Base-by-base conservation (phyloP, 2,888 invertebrate genomes). In the Halictus quadricinctus region DNA sequence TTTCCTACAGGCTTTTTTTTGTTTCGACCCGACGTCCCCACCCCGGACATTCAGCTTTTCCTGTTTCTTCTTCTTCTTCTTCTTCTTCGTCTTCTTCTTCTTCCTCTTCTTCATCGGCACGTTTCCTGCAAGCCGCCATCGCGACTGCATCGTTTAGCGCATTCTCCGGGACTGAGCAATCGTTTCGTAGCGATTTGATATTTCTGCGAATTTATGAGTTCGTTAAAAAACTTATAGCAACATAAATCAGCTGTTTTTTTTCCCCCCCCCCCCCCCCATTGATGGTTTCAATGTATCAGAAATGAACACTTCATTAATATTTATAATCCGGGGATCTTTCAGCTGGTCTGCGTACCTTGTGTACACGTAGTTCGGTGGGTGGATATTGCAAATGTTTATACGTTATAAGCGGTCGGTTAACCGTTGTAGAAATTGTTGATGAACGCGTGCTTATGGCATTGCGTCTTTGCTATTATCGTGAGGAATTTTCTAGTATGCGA, bases 81-180 rank as follows among this genome's bases (percentile, higher is more conserved):
- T 85, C 36, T 36, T 36, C 36, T 36, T 36, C 36, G n/a, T 58
- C 58, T 78, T 85, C 85, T 48, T 18, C 41, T 77, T 85, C 81
- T 58, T 58, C 58, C 78, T 85, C 85, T 48, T 18, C 41, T 77
- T 85, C 81, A 70, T 75, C 83, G 76, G 60, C 84, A 75, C 77
- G 79, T 76, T 74, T 80, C 83, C 81, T 72, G 72, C 48, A 18
- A 18, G n/a, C 21, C 43, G 29, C 29, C 21, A 18, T 66, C 66
- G 36, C 36, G 36, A 21, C 64, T 7, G 25, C 36, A 36, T 36
- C 36, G 66, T 29, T 66, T 41, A 36, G 36, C 36, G 21, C 18
- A 36, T 66, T 66, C 36, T 66, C 15, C 36, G 21, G 0, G 66
- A 21, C 64, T 15, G 7, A 15, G 15, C 15, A 64, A 29, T 64